phyloP scores from a whole-genome alignment of 2,797 vertebrate genomes.

The Thripadectes ignobilis region DNA sequence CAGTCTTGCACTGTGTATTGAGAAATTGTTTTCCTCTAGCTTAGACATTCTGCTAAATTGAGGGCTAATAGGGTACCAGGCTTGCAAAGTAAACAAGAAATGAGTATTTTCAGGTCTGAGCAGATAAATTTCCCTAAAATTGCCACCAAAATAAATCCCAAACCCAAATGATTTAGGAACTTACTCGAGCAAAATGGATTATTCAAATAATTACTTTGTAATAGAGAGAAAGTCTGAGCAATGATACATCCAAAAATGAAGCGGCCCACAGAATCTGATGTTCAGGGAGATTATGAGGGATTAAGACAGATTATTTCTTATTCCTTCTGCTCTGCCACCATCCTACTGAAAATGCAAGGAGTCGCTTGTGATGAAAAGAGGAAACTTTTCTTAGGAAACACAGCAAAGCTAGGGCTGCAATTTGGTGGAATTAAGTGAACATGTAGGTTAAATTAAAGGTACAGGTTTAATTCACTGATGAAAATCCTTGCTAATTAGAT shows the following conservation, averaged over 20 bases:
- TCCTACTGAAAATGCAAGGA: neutral
- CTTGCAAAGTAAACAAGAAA: slow-evolving; percentile 15
- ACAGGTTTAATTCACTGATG: neutral
- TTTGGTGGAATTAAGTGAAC: neutral
- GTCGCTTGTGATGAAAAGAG: neutral
- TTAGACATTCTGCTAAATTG: neutral
- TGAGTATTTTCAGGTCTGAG: neutral
- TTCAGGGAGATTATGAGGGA: slow-evolving; percentile 54
- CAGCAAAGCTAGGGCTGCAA: neutral
- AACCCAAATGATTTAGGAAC: slow-evolving; percentile 38
- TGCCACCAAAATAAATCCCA: neutral
- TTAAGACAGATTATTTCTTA: slow-evolving; percentile 41
- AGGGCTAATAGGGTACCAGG: neutral
- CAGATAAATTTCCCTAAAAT: slow-evolving; percentile 11
- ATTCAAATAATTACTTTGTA: slow-evolving; percentile 62
- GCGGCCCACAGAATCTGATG: slow-evolving; percentile 44
- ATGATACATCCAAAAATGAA: slow-evolving; percentile 57
- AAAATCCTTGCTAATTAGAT: slow-evolving; percentile 29
- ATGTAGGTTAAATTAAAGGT: neutral
- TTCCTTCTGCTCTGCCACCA: slow-evolving; percentile 13
- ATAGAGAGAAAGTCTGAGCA: slow-evolving; percentile 46
- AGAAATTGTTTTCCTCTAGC: slow-evolving; percentile 19
- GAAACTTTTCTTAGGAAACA: neutral
- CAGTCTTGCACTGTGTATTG: neutral
- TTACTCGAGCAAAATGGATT: slow-evolving; percentile 27